Percentiles rank a stretch among this genome's conserved stretches.
Evolutionary conservation across 2,888 invertebrate species (phyloP).

Genomic region (Steinernema carpocapsae): DNA sequence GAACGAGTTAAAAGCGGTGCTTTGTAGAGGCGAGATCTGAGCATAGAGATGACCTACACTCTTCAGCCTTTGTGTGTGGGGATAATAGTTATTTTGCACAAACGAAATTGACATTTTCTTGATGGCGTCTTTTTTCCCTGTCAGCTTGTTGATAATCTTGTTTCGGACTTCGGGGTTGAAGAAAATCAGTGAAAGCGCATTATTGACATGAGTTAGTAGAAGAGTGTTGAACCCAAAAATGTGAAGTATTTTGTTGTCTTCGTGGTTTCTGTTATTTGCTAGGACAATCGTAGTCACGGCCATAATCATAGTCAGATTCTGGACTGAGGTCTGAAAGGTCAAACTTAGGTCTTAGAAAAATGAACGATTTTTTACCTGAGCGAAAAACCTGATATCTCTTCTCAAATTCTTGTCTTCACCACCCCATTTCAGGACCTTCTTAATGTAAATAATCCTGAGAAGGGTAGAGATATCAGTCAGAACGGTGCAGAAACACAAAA

Average conservation of each 20-base stretch:
- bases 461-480: background rate
- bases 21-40: too few species aligned
- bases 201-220: slow-evolving; percentile 12
- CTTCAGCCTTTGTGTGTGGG: too few species aligned
- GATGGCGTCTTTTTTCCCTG: too few species aligned
- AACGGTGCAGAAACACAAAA: background rate
- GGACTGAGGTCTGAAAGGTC: background rate
- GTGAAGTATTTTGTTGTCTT: background rate
- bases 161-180: slow-evolving; percentile 12
- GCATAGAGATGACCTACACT: too few species aligned
- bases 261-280: slow-evolving; percentile 23
- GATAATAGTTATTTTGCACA: too few species aligned
- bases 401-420: background rate
- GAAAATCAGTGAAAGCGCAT: slow-evolving; percentile 27
- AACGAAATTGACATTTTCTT: too few species aligned
- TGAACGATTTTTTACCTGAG: too few species aligned
- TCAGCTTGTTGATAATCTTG: too few species aligned
- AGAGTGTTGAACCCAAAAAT: slow-evolving; percentile 6
- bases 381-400: background rate
- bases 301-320: slow-evolving; percentile 20
- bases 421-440: background rate
- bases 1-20: too few species aligned
- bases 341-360: too few species aligned
- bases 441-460: background rate
- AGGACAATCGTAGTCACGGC: background rate